Percentiles rank a stretch among this genome's conserved stretches.
Conservation (phyloP, 1,140 invertebrate genomes). For the Nasonia vitripennis region DNA sequence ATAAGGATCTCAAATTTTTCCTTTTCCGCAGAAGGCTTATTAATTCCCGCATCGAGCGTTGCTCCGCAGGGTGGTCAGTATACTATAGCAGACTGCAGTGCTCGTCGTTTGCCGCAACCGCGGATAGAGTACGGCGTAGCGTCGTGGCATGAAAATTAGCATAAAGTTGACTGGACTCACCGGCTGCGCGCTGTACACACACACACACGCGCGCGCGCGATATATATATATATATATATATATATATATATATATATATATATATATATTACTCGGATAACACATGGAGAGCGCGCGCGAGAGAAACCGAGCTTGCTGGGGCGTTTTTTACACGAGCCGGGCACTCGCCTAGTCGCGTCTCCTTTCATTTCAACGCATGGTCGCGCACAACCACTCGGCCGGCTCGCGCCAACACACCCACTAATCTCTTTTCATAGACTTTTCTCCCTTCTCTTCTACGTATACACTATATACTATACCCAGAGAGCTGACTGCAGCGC, state of each 20-base stretch:
- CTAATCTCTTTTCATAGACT: slow-evolving; percentile 61
- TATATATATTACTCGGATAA: slow-evolving; percentile 49
- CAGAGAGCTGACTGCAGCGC: background rate
- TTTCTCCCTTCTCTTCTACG: slow-evolving; percentile 28
- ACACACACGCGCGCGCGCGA: too few relatives aligned
- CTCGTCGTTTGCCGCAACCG: background rate
- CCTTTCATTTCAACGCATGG: slow-evolving; percentile 75
- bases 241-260: slow-evolving; percentile 44
- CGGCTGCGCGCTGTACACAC: slow-evolving; percentile 5
- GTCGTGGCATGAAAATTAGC: slow-evolving; percentile 35
- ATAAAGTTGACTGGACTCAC: slow-evolving; percentile 46
- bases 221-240: slow-evolving; percentile 40
- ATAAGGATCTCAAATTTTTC: background rate
- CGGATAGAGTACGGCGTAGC: background rate
- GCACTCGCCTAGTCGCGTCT: slow-evolving; percentile 61
- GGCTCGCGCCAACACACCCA: slow-evolving; percentile 64
- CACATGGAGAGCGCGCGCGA: slow-evolving; percentile 38
- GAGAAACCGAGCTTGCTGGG: slow-evolving; percentile 24
- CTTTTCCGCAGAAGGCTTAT: background rate
- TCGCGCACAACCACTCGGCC: slow-evolving; percentile 62
- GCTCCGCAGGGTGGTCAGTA: too few relatives aligned
- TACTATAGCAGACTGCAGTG: background rate
- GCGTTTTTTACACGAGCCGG: slow-evolving; percentile 45
- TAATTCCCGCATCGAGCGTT: background rate
- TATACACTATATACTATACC: too few relatives aligned